Evolutionary conservation across 2,797 vertebrate species (phyloP).

Genomic region (Sternotherus odoratus): DNA sequence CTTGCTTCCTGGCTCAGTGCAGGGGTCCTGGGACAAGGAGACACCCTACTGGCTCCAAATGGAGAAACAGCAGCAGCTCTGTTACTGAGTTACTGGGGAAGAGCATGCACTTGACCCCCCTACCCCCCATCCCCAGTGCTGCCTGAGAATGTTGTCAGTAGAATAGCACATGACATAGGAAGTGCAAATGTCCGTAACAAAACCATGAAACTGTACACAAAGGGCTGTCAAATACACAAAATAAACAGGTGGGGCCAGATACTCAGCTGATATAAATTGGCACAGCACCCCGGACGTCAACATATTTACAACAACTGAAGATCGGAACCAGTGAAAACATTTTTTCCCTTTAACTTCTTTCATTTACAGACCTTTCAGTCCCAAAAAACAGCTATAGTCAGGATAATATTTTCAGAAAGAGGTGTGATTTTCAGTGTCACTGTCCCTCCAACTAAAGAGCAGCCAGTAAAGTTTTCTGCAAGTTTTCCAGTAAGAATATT

Average conservation of each 20-base stretch:
- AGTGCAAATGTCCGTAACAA: neutral
- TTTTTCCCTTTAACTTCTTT: neutral
- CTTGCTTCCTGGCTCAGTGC: neutral
- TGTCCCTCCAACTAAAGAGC: neutral
- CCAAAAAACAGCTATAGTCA: neutral
- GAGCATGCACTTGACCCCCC: neutral
- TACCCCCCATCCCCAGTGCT: neutral
- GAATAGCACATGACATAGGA: neutral
- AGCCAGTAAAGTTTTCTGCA: neutral
- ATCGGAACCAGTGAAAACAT: neutral
- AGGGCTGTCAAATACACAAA: neutral
- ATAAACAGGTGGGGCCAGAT: neutral
- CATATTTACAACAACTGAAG: neutral
- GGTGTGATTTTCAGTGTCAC: neutral
- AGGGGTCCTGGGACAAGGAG: neutral
- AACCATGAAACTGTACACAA: neutral
- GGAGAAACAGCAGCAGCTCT: neutral
- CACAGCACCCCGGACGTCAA: neutral
- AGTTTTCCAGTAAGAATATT: neutral
- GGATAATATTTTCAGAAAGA: neutral
- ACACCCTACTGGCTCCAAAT: neutral
- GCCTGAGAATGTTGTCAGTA: neutral
- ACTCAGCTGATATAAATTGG: neutral
- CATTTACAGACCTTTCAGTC: neutral
- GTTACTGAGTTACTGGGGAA: neutral